These are phyloP conservation scores for Melanargia galathea DNA, from an alignment of 2,888 invertebrate genomes.

Conservation along the genomic window DNA sequence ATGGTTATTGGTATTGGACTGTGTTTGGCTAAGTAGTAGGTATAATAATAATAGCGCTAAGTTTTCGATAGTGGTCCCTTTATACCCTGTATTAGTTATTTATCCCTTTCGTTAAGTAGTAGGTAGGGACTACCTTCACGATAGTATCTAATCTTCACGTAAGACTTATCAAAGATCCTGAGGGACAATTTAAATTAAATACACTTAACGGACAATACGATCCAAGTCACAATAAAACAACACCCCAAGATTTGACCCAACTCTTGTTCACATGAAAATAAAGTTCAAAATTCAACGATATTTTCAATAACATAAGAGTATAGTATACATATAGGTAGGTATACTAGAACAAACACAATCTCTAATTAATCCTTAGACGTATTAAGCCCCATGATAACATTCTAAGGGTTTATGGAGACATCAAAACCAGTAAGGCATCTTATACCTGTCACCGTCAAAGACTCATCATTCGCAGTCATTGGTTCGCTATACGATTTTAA, in stretches of 20 bases:
- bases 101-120: background rate
- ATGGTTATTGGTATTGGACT: too few species aligned
- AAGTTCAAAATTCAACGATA: background rate
- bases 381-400: constrained; percentile 43
- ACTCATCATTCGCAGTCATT: constrained; percentile 41
- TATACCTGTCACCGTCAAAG: constrained; percentile 56
- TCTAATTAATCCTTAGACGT: constrained; percentile 42
- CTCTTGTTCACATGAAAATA: background rate
- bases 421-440: constrained; percentile 65
- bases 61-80: too few species aligned
- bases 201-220: constrained; percentile 11
- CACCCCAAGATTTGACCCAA: background rate
- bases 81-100: too few species aligned
- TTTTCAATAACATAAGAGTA: constrained; percentile 5
- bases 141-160: constrained; percentile 1
- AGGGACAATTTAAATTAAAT: constrained; percentile 26
- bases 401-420: constrained; percentile 63
- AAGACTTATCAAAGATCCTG: constrained; percentile 21
- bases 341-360: constrained; percentile 37
- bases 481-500: constrained; percentile 37
- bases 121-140: background rate
- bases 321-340: too few species aligned
- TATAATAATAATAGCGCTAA: too few species aligned
- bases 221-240: constrained; percentile 15
- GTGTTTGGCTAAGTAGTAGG: too few species aligned